A percentile compares a stretch with the other conserved stretches of the same genome.
Conservation (phyloP, 2,888 invertebrate genomes). For the Scaptomyza cyrtandrae region DNA sequence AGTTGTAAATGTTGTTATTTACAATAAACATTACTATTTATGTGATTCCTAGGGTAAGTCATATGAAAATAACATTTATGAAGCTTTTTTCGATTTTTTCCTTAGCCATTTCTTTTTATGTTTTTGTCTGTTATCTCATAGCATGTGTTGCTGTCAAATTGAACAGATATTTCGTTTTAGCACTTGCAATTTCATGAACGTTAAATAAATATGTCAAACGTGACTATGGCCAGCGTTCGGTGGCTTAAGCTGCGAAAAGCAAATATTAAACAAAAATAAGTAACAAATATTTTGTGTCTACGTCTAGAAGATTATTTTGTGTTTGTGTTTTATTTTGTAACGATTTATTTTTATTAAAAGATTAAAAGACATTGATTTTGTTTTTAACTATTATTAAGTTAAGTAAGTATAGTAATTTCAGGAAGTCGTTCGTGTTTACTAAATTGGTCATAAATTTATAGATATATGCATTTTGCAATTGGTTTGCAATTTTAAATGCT, state of each 20-base stretch:
- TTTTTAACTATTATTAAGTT: too few relatives aligned
- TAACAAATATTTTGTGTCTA: background rate
- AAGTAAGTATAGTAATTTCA: too few relatives aligned
- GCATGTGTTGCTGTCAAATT: conserved; percentile 9
- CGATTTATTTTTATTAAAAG: too few relatives aligned
- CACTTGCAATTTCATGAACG: conserved; percentile 10
- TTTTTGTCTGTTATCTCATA: background rate
- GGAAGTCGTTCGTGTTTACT: conserved; percentile 4
- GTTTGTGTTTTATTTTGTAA: too few relatives aligned
- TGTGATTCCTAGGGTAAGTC: conserved; percentile 32
- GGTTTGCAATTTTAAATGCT: conserved; percentile 18
- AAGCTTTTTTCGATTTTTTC: background rate
- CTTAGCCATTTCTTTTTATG: background rate
- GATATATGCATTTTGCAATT: conserved; percentile 24
- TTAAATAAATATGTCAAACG: conserved; percentile 32
- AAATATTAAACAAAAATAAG: background rate
- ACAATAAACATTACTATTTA: background rate
- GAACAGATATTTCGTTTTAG: background rate
- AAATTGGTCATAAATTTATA: conserved; percentile 23
- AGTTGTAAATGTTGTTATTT: background rate
- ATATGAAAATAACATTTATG: background rate
- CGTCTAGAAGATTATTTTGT: background rate
- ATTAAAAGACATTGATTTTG: too few relatives aligned
- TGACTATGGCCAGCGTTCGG: conserved; percentile 11
- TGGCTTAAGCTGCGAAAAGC: conserved; percentile 19